phyloP scores from a whole-genome alignment of 1,140 invertebrate species.

The Caenorhabditis remanei region DNA sequence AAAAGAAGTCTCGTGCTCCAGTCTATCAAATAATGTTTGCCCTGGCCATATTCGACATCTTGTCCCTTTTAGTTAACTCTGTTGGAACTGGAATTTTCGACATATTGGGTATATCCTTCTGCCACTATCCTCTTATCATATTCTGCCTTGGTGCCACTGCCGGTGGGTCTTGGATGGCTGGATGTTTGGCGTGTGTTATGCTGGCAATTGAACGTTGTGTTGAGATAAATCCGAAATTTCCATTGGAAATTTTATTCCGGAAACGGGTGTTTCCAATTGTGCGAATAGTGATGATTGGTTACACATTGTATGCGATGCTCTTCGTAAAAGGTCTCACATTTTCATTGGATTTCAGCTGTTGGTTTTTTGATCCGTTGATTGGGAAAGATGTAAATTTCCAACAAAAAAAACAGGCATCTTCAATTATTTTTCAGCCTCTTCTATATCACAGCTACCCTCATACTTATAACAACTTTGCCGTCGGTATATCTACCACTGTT shows the following conservation, averaged over 20 bases:
- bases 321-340: neutral
- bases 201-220: constrained; percentile 47
- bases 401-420: neutral
- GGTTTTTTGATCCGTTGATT: constrained; percentile 28
- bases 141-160: neutral
- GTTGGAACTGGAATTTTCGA: constrained; percentile 38
- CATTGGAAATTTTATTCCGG: neutral
- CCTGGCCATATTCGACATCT: constrained; percentile 54
- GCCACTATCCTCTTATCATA: constrained; percentile 12
- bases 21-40: constrained; percentile 40
- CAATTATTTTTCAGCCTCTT: neutral
- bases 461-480: neutral
- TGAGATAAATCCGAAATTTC: constrained; percentile 5
- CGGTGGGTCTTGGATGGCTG: neutral
- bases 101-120: constrained; percentile 39
- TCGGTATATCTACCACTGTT: neutral
- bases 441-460: constrained; percentile 14
- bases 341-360: neutral
- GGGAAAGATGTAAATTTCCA: constrained; percentile 4
- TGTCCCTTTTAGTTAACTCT: constrained; percentile 10
- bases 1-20: neutral
- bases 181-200: constrained; percentile 21
- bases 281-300: neutral
- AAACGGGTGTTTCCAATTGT: neutral
- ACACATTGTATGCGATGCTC: neutral